phyloP scores from a whole-genome alignment of 2,888 invertebrate species.

The Limnephilus auricula region DNA sequence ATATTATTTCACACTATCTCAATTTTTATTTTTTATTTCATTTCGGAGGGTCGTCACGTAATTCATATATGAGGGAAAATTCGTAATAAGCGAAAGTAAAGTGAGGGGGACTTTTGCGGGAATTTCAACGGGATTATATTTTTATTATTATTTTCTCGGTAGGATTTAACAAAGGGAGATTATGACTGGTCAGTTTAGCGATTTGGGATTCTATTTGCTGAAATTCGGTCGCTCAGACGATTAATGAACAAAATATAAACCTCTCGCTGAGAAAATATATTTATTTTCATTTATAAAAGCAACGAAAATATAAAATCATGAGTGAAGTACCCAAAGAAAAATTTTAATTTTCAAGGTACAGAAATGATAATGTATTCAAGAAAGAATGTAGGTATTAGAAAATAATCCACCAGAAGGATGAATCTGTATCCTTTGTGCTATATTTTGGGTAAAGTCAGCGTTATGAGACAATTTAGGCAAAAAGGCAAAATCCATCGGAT shows the following conservation, averaged over 20 bases:
- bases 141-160: not conserved
- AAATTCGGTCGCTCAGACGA: not conserved
- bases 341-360: no score
- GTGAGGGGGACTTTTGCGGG: not conserved
- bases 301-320: not conserved
- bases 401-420: no score
- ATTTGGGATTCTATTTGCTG: not conserved
- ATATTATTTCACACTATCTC: not conserved
- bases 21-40: not conserved
- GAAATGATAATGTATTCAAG: no score
- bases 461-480: no score
- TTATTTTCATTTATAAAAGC: not conserved
- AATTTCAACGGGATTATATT: not conserved
- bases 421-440: no score
- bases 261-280: not conserved
- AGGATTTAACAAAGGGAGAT: constrained; percentile 1
- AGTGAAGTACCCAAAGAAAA: no score
- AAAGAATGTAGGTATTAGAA: no score
- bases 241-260: not conserved
- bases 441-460: no score
- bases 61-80: constrained; percentile 7
- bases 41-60: not conserved
- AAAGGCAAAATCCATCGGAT: no score
- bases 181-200: constrained; percentile 12
- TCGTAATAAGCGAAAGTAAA: constrained; percentile 16